Conservation (phyloP, 2,888 invertebrate genomes). For the Drosophila phalerata region DNA sequence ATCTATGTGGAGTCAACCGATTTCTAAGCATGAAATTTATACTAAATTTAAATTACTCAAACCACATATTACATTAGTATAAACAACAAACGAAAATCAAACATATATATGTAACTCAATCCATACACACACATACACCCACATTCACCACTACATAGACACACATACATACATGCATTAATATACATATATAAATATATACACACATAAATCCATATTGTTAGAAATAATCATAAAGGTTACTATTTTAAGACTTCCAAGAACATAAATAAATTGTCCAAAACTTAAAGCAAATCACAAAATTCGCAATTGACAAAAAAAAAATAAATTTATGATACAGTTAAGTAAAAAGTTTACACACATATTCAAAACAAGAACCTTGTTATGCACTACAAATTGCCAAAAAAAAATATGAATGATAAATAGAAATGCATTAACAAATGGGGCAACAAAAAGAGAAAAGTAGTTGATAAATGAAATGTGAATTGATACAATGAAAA, state of each 20-base stretch:
- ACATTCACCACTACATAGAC: conserved; percentile 8
- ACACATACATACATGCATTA: conserved; percentile 43
- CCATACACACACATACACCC: conserved; percentile 35
- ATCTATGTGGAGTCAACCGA: conserved; percentile 16
- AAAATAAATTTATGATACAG: conserved; percentile 20
- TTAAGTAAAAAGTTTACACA: conserved; percentile 47
- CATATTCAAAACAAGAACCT: conserved; percentile 47
- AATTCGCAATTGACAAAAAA: conserved; percentile 20
- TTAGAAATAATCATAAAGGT: conserved; percentile 57
- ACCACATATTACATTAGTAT: conserved; percentile 40
- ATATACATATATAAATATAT: conserved; percentile 39
- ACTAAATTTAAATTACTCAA: conserved; percentile 54
- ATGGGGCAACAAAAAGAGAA: conserved; percentile 21
- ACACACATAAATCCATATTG: conserved; percentile 40
- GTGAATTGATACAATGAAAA: conserved; percentile 14
- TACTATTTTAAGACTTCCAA: conserved; percentile 64
- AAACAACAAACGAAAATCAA: conserved; percentile 31
- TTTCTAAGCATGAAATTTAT: conserved; percentile 21
- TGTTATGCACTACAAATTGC: conserved; percentile 61
- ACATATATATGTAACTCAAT: conserved; percentile 38
- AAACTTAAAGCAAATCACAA: conserved; percentile 25
- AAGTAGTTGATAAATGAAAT: conserved; percentile 37
- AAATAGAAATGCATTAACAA: conserved; percentile 20
- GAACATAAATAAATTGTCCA: conserved; percentile 43
- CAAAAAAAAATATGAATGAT: conserved; percentile 45